These are phyloP conservation scores for Acanthopagrus latus DNA, from an alignment of 2,797 vertebrate genomes.

Conservation along the genomic window DNA sequence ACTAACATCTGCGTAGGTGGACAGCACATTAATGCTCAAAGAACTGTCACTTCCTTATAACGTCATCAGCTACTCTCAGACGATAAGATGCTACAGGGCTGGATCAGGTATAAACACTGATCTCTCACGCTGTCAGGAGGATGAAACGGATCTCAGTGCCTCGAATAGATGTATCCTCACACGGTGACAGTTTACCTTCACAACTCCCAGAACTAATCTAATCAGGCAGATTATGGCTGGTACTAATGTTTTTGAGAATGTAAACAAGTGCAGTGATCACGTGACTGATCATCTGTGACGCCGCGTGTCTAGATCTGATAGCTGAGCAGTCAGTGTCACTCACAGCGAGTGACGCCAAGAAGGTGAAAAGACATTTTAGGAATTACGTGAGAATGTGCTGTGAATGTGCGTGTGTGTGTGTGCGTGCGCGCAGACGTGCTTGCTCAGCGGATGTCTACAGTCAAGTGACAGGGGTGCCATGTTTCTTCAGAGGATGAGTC, in stretches of 20 bases:
- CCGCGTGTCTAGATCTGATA: slow-evolving; percentile 20
- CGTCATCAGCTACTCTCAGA: slow-evolving; percentile 6
- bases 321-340: slow-evolving; percentile 31
- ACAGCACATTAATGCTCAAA: slow-evolving; percentile 12
- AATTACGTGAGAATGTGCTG: neutral
- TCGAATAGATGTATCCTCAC: neutral
- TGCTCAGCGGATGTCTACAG: slow-evolving; percentile 37
- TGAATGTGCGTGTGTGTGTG: slow-evolving; percentile 19
- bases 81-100: neutral
- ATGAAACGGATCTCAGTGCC: neutral
- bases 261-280: slow-evolving; percentile 32
- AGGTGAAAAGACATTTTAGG: slow-evolving; percentile 38
- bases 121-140: neutral
- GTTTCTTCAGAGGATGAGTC: slow-evolving; percentile 59
- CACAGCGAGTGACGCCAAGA: slow-evolving; percentile 19
- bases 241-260: neutral
- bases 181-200: neutral
- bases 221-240: neutral
- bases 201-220: neutral
- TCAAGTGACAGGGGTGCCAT: slow-evolving; percentile 50
- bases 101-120: neutral
- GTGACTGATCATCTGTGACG: slow-evolving; percentile 21
- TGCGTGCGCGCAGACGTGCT: slow-evolving; percentile 22
- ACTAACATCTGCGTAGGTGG: slow-evolving; percentile 2
- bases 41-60: slow-evolving; percentile 2